A percentile compares a stretch with the other conserved stretches of the same genome.
These are phyloP conservation scores for Eustalomyia histrio DNA, from an alignment of 2,888 invertebrate genomes.

Conservation along the genomic window DNA sequence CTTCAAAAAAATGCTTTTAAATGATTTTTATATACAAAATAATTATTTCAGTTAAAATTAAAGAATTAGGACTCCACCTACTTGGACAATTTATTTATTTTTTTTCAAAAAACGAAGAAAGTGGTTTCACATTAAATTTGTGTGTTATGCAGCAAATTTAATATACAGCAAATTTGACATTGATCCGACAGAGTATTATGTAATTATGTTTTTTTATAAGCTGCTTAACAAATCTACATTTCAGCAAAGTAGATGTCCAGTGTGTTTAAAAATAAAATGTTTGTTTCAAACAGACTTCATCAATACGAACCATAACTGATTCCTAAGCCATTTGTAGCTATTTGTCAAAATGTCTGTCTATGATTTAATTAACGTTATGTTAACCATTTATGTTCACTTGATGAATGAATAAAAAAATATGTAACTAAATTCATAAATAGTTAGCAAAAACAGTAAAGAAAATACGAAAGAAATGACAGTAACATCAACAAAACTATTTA, in stretches of 20 bases:
- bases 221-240: no score
- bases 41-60: no score
- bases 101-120: no score
- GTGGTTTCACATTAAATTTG: no score
- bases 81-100: no score
- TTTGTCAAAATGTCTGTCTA: conserved; percentile 71
- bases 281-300: conserved; percentile 26
- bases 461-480: neutral
- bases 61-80: no score
- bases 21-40: no score
- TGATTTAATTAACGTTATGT: conserved; percentile 77
- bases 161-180: no score
- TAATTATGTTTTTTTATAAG: no score
- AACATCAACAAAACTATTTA: neutral
- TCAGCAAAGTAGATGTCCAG: neutral
- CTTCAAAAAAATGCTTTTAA: no score
- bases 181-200: no score
- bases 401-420: neutral
- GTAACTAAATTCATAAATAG: neutral
- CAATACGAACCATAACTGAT: conserved; percentile 49
- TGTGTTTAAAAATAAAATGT: neutral
- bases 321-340: conserved; percentile 72
- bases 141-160: no score
- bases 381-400: conserved; percentile 72
- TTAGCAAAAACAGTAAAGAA: neutral